Evolutionary conservation across 2,888 invertebrate genomes (phyloP).

Genomic region (Cephalotes varians): DNA sequence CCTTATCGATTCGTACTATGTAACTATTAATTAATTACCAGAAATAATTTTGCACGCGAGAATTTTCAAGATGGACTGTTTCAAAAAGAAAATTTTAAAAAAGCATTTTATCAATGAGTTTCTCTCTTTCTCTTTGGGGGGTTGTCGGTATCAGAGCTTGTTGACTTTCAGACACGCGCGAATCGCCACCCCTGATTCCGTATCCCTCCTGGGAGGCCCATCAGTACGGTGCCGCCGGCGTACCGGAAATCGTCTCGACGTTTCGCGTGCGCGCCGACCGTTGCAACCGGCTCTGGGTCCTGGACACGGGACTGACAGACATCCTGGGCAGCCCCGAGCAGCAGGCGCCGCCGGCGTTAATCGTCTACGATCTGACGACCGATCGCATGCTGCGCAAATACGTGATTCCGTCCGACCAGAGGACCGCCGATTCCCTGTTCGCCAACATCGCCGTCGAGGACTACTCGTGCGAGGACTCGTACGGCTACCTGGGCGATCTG

Average conservation of each 20-base stretch:
- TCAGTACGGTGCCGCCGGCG: constrained; percentile 86
- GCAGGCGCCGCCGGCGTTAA: constrained; percentile 88
- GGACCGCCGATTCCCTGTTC: constrained; percentile 90
- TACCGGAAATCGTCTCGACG: constrained; percentile 91
- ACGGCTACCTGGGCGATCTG: constrained; percentile 91
- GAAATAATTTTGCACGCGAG: background rate
- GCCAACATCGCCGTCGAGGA: constrained; percentile 93
- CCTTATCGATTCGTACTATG: background rate
- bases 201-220: constrained; percentile 94
- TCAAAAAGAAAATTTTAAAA: background rate
- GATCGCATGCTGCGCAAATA: constrained; percentile 90
- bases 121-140: background rate
- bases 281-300: constrained; percentile 92
- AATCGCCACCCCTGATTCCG: constrained; percentile 91
- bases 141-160: background rate
- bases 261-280: constrained; percentile 91
- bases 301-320: constrained; percentile 91
- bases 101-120: background rate
- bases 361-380: constrained; percentile 91
- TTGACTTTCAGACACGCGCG: constrained; percentile 87
- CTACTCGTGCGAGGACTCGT: constrained; percentile 89
- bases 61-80: background rate
- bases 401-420: constrained; percentile 89
- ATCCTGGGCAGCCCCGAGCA: constrained; percentile 87
- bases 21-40: background rate